Base-by-base conservation (phyloP, 2,797 vertebrate genomes). In the Pelochelys cantorii region DNA sequence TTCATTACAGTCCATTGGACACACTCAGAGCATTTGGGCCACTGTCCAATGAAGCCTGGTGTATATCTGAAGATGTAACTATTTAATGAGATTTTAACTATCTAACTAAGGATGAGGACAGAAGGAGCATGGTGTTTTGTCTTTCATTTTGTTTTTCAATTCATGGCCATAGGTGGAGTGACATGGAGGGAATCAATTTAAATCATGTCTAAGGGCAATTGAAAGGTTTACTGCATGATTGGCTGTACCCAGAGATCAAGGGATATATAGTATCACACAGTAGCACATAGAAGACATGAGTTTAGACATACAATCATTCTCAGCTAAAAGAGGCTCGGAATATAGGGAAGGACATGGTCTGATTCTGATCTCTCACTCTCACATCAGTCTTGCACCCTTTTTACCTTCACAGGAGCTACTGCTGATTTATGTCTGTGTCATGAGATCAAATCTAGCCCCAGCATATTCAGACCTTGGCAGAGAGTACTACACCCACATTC, bases 21-120 rank as follows among this genome's bases (percentile, higher is more conserved):
- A 68, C 42, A 9, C 3, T 91, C 37, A 25, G 71, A 48, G 22
- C 7, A 7, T 37, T 74, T 74, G 22, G 71, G 34, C 81, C 57
- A 56, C 0, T 4, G 7, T 23, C 15, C 22, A 42, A 6, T 3
- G 3, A 25, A 59, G 1, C 7, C 79, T 56, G 3, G 0, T 42
- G 10, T 22, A 22, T 34, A 53, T 31, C 71, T 83, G 4, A 79
- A 81, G 10, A 23, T 89, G 84, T 94, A 84, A 15, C 7, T 25
- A 31, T 53, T 15, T 89, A 17, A 0, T 0, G 22, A 13, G 10
- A 20, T 89, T 48, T 86, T 94, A 84, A 12, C 6, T 25, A 42
- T 53, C 18, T 87, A 15, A 0, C 0, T 25, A 11, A 31, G 29
- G 6, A 29, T 29, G 23, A 25, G 6, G 27, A 85, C 7, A 37